Evolutionary conservation across 2,888 invertebrate genomes (phyloP).

Genomic region (Parnassius glacialis): DNA sequence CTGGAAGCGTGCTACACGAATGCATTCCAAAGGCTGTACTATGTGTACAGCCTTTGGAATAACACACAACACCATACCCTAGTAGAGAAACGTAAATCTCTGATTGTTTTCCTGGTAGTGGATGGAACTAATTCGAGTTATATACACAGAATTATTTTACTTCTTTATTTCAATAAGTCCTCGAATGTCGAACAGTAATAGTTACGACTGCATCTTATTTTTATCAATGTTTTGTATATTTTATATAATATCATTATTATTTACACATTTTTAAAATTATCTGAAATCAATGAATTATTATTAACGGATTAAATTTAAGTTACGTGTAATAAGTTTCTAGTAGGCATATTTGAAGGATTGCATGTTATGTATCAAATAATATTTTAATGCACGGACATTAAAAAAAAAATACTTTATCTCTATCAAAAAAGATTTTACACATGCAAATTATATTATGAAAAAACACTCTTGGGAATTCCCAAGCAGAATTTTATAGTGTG

Average conservation of each 20-base stretch:
- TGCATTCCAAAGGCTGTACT: constrained; percentile 41
- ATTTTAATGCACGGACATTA: no score
- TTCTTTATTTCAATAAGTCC: constrained; percentile 33
- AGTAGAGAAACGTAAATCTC: constrained; percentile 7
- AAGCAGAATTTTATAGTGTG: constrained; percentile 64
- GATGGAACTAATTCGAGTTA: constrained; percentile 30
- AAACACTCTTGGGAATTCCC: constrained; percentile 43
- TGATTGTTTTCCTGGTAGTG: constrained; percentile 34
- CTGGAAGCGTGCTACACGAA: constrained; percentile 51
- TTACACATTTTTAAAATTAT: no score
- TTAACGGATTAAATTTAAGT: no score
- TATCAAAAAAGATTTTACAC: no score
- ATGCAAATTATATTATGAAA: constrained; percentile 35
- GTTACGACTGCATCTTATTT: constrained; percentile 14
- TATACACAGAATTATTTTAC: constrained; percentile 35
- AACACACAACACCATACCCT: constrained; percentile 40
- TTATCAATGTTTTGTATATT: no score
- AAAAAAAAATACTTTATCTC: no score
- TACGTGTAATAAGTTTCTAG: no score
- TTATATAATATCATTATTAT: no score
- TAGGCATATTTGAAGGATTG: no score
- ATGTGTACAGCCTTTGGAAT: no score
- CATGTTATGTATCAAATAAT: no score
- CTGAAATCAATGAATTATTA: no score
- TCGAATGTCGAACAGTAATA: constrained; percentile 29